These are phyloP conservation scores for Vimba vimba DNA, from an alignment of 2,113 vertebrate genomes.

Conservation along the genomic window DNA sequence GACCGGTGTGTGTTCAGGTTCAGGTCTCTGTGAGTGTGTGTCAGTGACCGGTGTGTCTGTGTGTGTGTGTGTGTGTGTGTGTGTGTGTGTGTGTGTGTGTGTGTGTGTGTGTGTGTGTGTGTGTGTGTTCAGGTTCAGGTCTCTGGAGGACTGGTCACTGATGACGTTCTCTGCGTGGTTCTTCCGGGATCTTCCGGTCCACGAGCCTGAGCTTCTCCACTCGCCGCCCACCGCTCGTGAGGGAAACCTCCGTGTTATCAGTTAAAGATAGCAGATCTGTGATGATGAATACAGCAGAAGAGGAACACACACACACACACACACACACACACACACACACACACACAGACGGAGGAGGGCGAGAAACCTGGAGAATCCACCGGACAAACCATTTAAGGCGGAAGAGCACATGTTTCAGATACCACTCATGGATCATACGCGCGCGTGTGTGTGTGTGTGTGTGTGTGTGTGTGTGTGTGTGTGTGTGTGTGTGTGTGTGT, in stretches of 20 bases:
- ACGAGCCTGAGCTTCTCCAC: background rate
- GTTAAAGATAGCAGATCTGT: conserved; percentile 7
- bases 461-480: background rate
- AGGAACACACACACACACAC: background rate
- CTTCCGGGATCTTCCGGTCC: background rate
- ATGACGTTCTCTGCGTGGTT: background rate
- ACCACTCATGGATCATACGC: background rate
- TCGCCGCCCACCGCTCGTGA: background rate
- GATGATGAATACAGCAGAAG: background rate
- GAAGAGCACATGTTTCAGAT: background rate
- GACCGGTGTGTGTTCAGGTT: background rate
- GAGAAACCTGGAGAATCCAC: conserved; percentile 22
- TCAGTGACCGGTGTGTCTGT: background rate
- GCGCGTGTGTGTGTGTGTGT: background rate
- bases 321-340: background rate
- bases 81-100: too few relatives aligned
- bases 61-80: too few relatives aligned
- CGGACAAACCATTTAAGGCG: conserved; percentile 10
- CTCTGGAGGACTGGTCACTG: background rate
- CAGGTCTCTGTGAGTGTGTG: too few relatives aligned
- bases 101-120: too few relatives aligned
- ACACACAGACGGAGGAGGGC: conserved; percentile 28
- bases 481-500: background rate
- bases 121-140: background rate
- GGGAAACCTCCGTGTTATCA: conserved; percentile 17